Conservation (phyloP, 2,888 invertebrate species). For the Troglohyphantes excavatus region DNA sequence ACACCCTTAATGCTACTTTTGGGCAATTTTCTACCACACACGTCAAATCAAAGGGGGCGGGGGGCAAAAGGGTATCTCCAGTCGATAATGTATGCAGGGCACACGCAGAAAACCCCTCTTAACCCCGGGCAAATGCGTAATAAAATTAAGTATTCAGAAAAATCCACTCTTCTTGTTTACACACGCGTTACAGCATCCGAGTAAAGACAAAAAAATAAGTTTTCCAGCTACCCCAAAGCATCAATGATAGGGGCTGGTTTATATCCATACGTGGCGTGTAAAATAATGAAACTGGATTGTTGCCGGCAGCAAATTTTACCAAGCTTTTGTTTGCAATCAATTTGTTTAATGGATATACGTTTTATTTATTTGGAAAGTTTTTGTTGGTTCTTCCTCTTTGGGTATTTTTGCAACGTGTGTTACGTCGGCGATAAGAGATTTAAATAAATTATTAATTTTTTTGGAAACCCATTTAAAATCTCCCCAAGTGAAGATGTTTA, state of each 20-base stretch:
- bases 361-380: slow-evolving; percentile 70
- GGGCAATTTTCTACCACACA: slow-evolving; percentile 29
- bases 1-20: slow-evolving; percentile 17
- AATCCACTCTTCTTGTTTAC: slow-evolving; percentile 71
- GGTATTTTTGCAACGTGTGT: slow-evolving; percentile 42
- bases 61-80: neutral
- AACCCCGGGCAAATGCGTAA: slow-evolving; percentile 65
- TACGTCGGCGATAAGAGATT: slow-evolving; percentile 72
- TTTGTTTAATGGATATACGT: slow-evolving; percentile 76
- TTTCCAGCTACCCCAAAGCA: neutral
- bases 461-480: slow-evolving; percentile 35
- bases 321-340: slow-evolving; percentile 77
- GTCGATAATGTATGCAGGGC: slow-evolving; percentile 74
- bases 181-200: slow-evolving; percentile 63
- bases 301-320: slow-evolving; percentile 56
- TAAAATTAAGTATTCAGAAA: slow-evolving; percentile 77
- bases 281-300: slow-evolving; percentile 69
- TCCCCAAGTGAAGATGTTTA: slow-evolving; percentile 37
- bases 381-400: slow-evolving; percentile 14
- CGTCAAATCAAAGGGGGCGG: neutral
- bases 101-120: slow-evolving; percentile 53
- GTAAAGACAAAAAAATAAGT: slow-evolving; percentile 41
- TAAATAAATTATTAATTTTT: slow-evolving; percentile 76
- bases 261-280: slow-evolving; percentile 47
- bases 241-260: slow-evolving; percentile 62